Conservation (phyloP, 2,888 invertebrate genomes). For the Linnaemya tessellans region DNA sequence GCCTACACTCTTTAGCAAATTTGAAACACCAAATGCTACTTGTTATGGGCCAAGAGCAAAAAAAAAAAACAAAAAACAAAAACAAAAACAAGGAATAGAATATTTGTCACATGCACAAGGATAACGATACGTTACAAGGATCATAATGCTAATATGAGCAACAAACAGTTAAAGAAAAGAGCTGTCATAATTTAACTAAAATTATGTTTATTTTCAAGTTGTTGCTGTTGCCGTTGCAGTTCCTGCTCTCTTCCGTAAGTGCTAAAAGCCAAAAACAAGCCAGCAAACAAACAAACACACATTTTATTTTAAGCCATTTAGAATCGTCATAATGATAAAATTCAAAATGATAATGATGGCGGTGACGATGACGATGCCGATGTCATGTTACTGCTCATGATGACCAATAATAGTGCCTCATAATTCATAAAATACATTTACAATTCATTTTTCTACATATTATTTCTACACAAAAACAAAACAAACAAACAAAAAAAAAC, state of each 20-base stretch:
- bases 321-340: neutral
- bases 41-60: slow-evolving; percentile 39
- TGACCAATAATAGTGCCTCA: slow-evolving; percentile 45
- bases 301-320: slow-evolving; percentile 9
- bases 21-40: slow-evolving; percentile 20
- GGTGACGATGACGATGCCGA: neutral
- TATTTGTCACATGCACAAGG: slow-evolving; percentile 51
- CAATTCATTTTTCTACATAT: slow-evolving; percentile 41
- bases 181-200: slow-evolving; percentile 74
- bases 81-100: neutral
- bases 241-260: slow-evolving; percentile 57
- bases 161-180: slow-evolving; percentile 61
- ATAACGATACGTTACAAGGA: slow-evolving; percentile 45
- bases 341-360: neutral
- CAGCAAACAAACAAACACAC: slow-evolving; percentile 18
- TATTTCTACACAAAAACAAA: slow-evolving; percentile 16
- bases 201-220: slow-evolving; percentile 68
- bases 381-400: slow-evolving; percentile 32
- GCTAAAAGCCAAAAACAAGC: slow-evolving; percentile 54
- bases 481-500: no score
- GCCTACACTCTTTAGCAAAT: slow-evolving; percentile 52
- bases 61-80: neutral
- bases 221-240: slow-evolving; percentile 20
- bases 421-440: slow-evolving; percentile 42
- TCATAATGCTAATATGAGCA: slow-evolving; percentile 30